Evolutionary conservation across 2,797 vertebrate genomes (phyloP).

Genomic region (Spinus olivaceus): DNA sequence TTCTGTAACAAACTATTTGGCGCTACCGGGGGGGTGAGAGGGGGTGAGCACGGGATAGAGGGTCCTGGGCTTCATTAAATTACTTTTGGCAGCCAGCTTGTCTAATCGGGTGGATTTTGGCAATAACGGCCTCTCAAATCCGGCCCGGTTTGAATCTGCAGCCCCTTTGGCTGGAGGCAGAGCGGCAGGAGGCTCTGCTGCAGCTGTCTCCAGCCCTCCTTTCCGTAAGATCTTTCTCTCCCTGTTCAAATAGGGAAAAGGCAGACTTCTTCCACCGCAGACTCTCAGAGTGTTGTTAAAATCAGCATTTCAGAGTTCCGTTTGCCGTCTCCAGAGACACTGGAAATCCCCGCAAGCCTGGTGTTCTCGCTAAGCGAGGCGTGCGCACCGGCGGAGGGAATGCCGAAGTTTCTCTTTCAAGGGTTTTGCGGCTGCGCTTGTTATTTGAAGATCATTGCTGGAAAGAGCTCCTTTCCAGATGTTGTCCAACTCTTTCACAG

Average conservation of each 20-base stretch:
- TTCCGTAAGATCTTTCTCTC: neutral
- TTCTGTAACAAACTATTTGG: accelerated
- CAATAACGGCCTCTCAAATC: neutral
- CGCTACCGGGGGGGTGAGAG: accelerated
- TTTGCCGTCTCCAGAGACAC: neutral
- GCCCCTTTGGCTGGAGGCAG: neutral
- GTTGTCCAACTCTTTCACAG: neutral
- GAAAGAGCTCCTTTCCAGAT: neutral
- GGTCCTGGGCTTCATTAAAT: neutral
- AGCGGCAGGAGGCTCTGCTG: neutral
- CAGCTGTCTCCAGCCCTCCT: neutral
- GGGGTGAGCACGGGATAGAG: accelerated
- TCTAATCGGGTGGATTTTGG: neutral
- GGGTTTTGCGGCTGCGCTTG: neutral
- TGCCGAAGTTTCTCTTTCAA: neutral
- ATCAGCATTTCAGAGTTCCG: neutral
- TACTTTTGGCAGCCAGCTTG: neutral
- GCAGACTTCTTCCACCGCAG: neutral
- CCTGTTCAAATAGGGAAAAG: neutral
- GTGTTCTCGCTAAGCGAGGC: neutral
- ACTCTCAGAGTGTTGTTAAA: neutral
- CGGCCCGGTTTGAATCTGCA: neutral
- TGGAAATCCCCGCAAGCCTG: neutral
- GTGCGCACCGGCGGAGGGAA: neutral
- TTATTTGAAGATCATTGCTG: neutral